Evolutionary conservation across 2,888 invertebrate species (phyloP).

Genomic region (Lithophane leautieri): DNA sequence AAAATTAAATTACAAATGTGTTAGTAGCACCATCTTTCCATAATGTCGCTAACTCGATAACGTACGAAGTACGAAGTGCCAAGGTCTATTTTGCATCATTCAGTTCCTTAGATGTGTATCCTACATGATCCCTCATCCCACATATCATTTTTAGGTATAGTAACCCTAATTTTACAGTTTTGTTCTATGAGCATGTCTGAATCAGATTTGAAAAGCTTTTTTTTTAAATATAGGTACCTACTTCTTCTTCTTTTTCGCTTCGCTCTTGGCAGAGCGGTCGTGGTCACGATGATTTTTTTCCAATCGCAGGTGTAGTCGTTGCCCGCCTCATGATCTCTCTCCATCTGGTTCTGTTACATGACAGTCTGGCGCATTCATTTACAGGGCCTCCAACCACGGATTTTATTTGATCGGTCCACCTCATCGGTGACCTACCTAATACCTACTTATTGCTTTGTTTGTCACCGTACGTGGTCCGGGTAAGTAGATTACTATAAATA

Average conservation of each 20-base stretch:
- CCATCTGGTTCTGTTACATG: no score
- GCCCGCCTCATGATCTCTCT: no score
- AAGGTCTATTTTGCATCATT: not conserved
- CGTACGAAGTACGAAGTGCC: not conserved
- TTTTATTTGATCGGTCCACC: no score
- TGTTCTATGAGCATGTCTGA: not conserved
- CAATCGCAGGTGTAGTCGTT: no score
- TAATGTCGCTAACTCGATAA: not conserved
- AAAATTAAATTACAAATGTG: not conserved
- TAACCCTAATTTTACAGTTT: not conserved
- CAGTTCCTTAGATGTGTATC: not conserved
- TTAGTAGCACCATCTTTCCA: not conserved
- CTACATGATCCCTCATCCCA: not conserved
- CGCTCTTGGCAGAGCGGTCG: no score
- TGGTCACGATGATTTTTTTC: no score
- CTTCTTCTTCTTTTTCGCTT: no score
- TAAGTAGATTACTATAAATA: not conserved
- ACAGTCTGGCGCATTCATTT: no score
- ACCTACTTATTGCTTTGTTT: no score
- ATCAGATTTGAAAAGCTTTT: not conserved
- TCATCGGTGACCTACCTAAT: no score
- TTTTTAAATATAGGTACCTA: no score
- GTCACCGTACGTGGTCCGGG: not conserved
- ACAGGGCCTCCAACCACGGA: no score
- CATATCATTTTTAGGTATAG: not conserved